A percentile compares a stretch with the other conserved stretches of the same genome.
phyloP scores from a whole-genome alignment of 2,888 invertebrate genomes.

The Drosophila recens region DNA sequence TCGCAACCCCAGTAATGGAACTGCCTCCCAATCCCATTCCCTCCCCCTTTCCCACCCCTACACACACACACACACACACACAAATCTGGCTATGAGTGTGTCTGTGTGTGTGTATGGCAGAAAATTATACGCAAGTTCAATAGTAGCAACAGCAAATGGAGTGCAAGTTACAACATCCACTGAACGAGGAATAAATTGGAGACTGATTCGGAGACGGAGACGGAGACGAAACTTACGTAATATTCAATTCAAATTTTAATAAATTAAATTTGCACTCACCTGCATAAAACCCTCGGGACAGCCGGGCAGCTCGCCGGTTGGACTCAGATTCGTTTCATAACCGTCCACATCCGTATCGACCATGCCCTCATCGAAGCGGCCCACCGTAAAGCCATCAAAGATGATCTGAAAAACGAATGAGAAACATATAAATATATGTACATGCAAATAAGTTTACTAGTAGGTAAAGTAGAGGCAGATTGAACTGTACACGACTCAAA shows the following conservation, averaged over 20 bases:
- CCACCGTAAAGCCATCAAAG: conserved; percentile 95
- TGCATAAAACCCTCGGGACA: conserved; percentile 96
- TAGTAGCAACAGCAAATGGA: conserved; percentile 61
- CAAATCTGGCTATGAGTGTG: conserved; percentile 3
- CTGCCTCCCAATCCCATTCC: not conserved
- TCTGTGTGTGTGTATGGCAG: conserved; percentile 43
- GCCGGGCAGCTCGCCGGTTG: conserved; percentile 88
- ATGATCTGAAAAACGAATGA: conserved; percentile 87
- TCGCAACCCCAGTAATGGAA: conserved; percentile 10
- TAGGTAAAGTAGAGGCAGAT: not conserved
- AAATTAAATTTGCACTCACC: conserved; percentile 86
- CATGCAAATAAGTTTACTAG: conserved; percentile 1
- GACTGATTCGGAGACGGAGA: not conserved
- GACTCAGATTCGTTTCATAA: conserved; percentile 84
- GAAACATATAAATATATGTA: conserved; percentile 13
- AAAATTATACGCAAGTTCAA: conserved; percentile 65
- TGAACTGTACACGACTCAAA: not conserved
- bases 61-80: not conserved
- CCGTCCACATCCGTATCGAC: conserved; percentile 85
- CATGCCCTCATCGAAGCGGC: conserved; percentile 90
- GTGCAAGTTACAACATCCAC: conserved; percentile 60
- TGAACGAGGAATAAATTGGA: not conserved
- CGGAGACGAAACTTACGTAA: conserved; percentile 52
- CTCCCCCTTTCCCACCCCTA: not conserved
- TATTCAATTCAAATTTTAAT: conserved; percentile 70